Percentiles rank a stretch among this genome's conserved stretches.
Conservation (phyloP, 2,797 vertebrate genomes). For the Sebastes iracundus region DNA sequence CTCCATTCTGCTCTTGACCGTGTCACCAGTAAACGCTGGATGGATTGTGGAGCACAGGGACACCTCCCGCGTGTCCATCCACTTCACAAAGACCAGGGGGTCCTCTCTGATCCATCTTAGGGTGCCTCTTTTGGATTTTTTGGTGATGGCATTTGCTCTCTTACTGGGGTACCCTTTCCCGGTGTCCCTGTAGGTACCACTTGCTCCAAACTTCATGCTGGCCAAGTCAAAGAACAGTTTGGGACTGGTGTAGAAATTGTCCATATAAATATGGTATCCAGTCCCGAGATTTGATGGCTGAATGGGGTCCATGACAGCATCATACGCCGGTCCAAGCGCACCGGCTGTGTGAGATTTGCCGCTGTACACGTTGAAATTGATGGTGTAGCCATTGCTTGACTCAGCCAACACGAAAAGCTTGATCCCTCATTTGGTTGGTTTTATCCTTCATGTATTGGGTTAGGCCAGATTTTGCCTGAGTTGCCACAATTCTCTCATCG, state of each 20-base stretch:
- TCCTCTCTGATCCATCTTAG: slow-evolving; percentile 10
- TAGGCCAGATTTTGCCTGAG: slow-evolving; percentile 12
- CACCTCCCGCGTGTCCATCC: slow-evolving; percentile 10
- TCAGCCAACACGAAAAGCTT: background rate
- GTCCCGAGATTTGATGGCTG: no score
- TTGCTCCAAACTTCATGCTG: background rate
- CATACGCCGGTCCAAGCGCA: background rate
- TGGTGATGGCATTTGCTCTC: background rate
- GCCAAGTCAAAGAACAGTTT: background rate
- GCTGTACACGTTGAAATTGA: background rate
- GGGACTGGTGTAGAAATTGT: slow-evolving; percentile 8
- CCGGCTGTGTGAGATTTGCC: background rate
- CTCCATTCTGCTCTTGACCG: background rate
- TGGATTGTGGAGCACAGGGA: slow-evolving; percentile 14
- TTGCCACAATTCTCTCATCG: slow-evolving; percentile 28
- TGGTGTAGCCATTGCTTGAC: background rate
- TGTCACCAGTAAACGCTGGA: no score
- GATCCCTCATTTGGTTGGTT: background rate
- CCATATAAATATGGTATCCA: slow-evolving; percentile 11
- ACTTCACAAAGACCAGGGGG: slow-evolving; percentile 1
- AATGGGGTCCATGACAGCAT: background rate
- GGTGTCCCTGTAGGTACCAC: background rate
- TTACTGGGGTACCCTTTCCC: background rate
- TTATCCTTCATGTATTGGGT: background rate
- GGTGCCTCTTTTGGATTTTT: background rate